Conservation (phyloP, 2,888 invertebrate species). For the Agrochola lota region DNA sequence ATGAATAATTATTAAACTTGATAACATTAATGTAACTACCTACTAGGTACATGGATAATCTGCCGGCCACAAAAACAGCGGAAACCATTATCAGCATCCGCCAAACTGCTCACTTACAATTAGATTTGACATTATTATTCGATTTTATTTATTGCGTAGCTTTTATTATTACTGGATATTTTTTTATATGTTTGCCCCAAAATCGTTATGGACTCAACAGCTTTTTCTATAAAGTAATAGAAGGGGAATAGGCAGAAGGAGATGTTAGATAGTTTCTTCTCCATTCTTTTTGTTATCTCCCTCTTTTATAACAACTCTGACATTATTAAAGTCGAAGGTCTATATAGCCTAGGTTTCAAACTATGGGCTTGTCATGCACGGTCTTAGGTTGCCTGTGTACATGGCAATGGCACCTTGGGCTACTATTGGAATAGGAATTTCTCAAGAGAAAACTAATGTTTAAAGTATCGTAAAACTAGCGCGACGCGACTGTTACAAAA, state of each 20-base stretch:
- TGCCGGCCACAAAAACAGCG: slow-evolving; percentile 61
- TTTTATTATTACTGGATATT: background rate
- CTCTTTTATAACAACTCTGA: background rate
- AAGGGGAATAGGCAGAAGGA: background rate
- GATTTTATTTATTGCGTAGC: slow-evolving; percentile 10
- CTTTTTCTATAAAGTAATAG: background rate
- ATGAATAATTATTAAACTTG: slow-evolving; percentile 7
- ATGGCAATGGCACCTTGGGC: background rate
- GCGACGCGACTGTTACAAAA: too few relatives aligned
- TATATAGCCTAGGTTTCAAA: background rate
- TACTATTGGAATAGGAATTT: too few relatives aligned
- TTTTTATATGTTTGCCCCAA: background rate
- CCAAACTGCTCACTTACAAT: slow-evolving; percentile 42
- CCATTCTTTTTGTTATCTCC: background rate
- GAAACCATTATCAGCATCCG: slow-evolving; percentile 73
- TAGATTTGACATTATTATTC: slow-evolving; percentile 25
- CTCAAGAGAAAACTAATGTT: background rate
- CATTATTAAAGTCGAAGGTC: background rate
- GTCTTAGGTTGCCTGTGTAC: too few relatives aligned
- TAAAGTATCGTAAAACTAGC: too few relatives aligned
- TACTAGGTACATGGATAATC: slow-evolving; percentile 52
- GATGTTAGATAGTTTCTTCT: background rate
- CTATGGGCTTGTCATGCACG: background rate
- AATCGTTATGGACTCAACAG: background rate
- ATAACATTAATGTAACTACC: slow-evolving; percentile 17